Percentiles rank a stretch among this genome's conserved stretches.
Conservation (phyloP, 2,797 vertebrate genomes). For the Phoebastria nigripes region DNA sequence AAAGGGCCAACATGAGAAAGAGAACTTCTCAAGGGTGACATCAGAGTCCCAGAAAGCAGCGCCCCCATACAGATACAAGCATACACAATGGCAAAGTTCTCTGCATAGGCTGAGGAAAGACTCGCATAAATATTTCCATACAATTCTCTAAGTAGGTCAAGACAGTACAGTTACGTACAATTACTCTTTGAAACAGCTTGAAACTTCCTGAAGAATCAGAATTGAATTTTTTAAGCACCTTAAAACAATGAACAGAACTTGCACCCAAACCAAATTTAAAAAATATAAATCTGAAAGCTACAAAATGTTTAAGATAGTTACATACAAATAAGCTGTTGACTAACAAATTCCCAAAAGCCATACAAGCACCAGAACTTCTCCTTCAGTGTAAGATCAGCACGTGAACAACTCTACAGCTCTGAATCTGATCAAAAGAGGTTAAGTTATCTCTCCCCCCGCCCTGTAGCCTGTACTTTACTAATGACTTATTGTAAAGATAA, state of each 20-base stretch:
- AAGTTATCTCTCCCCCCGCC: neutral
- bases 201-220: neutral
- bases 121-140: neutral
- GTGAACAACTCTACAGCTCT: neutral
- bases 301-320: neutral
- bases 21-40: neutral
- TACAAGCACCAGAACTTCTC: neutral
- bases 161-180: neutral
- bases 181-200: neutral
- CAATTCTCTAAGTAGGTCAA: neutral
- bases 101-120: neutral
- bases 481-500: neutral
- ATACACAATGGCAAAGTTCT: neutral
- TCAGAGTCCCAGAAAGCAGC: neutral
- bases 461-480: neutral
- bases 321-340: neutral
- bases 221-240: neutral
- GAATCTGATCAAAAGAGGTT: neutral
- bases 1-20: neutral
- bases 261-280: neutral
- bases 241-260: neutral
- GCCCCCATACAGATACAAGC: rapidly evolving
- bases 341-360: neutral
- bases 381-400: neutral
- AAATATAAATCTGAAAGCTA: neutral